Evolutionary conservation across 2,888 invertebrate species (phyloP).

Genomic region (Drosophila mimica): DNA sequence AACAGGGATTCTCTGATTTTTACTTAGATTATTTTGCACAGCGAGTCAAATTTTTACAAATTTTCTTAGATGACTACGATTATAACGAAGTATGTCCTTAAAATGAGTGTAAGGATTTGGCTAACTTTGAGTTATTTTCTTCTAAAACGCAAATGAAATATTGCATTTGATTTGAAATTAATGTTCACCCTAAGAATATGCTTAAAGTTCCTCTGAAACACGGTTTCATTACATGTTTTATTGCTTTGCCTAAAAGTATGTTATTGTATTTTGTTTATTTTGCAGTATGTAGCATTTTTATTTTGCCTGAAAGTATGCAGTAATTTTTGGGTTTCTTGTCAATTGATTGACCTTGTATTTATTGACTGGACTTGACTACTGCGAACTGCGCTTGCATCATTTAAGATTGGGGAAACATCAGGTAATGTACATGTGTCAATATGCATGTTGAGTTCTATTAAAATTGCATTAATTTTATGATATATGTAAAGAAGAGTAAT

Average conservation of each 20-base stretch:
- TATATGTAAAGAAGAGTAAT: neutral
- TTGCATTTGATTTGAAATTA: neutral
- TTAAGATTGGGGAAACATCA: neutral
- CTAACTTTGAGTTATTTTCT: neutral
- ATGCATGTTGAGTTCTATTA: fast-evolving
- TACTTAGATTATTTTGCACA: neutral
- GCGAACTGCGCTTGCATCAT: neutral
- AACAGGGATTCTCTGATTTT: neutral
- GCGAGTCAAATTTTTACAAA: fast-evolving
- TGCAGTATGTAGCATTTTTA: fast-evolving
- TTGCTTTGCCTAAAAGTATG: neutral
- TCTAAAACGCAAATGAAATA: neutral
- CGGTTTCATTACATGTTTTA: neutral
- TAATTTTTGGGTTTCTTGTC: neutral
- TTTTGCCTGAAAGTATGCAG: neutral
- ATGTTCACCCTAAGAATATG: neutral
- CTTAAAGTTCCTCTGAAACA: neutral
- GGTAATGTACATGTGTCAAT: neutral
- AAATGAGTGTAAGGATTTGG: neutral
- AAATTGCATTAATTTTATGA: neutral
- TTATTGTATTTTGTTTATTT: neutral
- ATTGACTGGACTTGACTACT: neutral
- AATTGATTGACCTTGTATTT: neutral
- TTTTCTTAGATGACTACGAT: neutral
- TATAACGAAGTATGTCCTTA: neutral